Conservation (phyloP, 2,113 vertebrate genomes). For the Larimichthys crocea region DNA sequence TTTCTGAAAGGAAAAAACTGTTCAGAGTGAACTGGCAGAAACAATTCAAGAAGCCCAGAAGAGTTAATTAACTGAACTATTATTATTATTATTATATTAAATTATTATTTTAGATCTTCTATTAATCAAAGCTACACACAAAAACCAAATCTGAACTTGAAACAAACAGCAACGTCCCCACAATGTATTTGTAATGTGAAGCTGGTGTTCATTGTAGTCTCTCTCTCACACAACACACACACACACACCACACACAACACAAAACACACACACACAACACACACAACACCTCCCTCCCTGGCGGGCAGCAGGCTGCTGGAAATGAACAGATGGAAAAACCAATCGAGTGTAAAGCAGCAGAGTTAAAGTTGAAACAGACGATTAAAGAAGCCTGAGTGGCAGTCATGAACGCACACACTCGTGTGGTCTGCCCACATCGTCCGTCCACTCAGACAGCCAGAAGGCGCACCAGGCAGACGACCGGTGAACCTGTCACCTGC, state of each 20-base stretch:
- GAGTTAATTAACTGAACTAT: too few species aligned
- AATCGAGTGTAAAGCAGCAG: slow-evolving; percentile 38
- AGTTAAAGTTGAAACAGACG: slow-evolving; percentile 51
- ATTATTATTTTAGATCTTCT: too few species aligned
- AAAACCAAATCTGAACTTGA: background rate
- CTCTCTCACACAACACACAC: background rate
- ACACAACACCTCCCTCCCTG: background rate
- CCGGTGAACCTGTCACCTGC: too few species aligned
- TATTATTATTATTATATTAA: too few species aligned
- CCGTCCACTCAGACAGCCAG: too few species aligned
- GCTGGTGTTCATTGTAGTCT: background rate
- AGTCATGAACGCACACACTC: slow-evolving; percentile 23
- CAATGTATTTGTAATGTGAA: background rate
- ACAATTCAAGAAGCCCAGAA: too few species aligned
- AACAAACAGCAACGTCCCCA: background rate
- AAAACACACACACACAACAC: slow-evolving; percentile 12
- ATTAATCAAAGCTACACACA: too few species aligned
- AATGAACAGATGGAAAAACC: slow-evolving; percentile 69
- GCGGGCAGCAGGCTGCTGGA: slow-evolving; percentile 40
- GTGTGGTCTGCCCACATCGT: background rate
- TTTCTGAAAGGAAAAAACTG: too few species aligned
- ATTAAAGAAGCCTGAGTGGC: slow-evolving; percentile 1
- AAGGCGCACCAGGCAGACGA: too few species aligned
- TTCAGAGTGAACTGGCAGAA: too few species aligned
- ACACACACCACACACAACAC: background rate